Evolutionary conservation across 1,140 invertebrate genomes (phyloP).

Genomic region (Lanistes nyassanus): DNA sequence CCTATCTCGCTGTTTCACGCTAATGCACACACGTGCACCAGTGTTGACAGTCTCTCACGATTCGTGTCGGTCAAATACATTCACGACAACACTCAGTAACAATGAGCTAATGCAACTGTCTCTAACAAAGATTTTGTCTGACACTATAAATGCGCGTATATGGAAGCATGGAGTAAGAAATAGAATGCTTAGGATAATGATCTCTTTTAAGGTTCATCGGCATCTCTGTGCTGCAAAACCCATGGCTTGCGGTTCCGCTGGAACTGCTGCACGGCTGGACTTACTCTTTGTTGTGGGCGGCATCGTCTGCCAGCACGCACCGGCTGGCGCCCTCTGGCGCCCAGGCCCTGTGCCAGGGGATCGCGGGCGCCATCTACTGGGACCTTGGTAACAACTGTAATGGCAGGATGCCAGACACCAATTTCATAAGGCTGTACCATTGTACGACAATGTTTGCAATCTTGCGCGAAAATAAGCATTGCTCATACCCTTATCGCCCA

Average conservation of each 20-base stretch:
- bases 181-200: not conserved
- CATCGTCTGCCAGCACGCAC: slow-evolving; percentile 56
- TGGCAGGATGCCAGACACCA: not conserved
- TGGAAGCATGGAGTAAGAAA: too few relatives aligned
- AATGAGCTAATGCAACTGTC: too few relatives aligned
- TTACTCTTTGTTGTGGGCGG: slow-evolving; percentile 86
- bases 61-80: too few relatives aligned
- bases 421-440: not conserved
- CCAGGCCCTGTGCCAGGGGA: slow-evolving; percentile 30
- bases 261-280: slow-evolving; percentile 88
- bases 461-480: not conserved
- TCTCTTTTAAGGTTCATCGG: slow-evolving; percentile 77
- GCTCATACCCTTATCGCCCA: not conserved
- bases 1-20: too few relatives aligned
- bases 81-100: too few relatives aligned
- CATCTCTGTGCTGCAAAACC: slow-evolving; percentile 81
- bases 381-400: slow-evolving; percentile 27
- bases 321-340: slow-evolving; percentile 20
- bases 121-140: too few relatives aligned
- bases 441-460: not conserved
- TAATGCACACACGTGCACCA: too few relatives aligned
- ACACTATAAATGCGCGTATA: too few relatives aligned
- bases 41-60: too few relatives aligned
- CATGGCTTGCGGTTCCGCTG: slow-evolving; percentile 84
- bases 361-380: slow-evolving; percentile 36